Evolutionary conservation across 2,113 vertebrate genomes (phyloP).

Genomic region (Nesoenas mayeri): DNA sequence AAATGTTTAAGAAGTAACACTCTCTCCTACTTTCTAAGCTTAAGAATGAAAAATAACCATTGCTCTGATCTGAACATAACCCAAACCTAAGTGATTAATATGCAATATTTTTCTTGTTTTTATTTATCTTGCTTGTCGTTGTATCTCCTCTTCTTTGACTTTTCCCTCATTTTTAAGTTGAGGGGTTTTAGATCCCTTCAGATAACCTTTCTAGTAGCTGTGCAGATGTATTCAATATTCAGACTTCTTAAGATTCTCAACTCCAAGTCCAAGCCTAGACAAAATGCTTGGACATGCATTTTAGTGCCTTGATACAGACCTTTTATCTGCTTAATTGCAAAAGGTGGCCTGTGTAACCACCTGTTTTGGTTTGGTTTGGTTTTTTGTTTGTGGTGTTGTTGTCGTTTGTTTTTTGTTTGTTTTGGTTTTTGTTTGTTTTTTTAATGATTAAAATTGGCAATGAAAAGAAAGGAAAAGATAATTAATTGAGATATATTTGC

Average conservation of each 20-base stretch:
- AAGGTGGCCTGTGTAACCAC: not conserved
- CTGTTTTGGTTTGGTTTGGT: accelerated
- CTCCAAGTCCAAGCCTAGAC: not conserved
- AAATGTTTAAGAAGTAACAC: not conserved
- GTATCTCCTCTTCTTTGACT: not conserved
- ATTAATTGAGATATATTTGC: not conserved
- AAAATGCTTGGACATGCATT: not conserved
- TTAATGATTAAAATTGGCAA: not conserved
- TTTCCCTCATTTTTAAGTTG: not conserved
- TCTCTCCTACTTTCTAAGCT: not conserved
- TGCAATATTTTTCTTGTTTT: not conserved
- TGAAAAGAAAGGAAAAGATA: not conserved
- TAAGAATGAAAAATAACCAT: not conserved
- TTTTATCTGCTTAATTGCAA: not conserved
- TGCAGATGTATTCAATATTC: not conserved
- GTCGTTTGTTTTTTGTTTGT: too few species aligned
- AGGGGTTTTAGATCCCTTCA: not conserved
- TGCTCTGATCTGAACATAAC: not conserved
- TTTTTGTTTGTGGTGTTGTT: not conserved
- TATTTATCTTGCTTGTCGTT: not conserved
- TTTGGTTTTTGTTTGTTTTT: too few species aligned
- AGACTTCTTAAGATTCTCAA: not conserved
- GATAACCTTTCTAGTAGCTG: not conserved
- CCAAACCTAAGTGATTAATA: not conserved
- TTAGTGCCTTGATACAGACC: not conserved